These are phyloP conservation scores for Drosophila siamana DNA, from an alignment of 2,888 invertebrate species.

Conservation along the genomic window DNA sequence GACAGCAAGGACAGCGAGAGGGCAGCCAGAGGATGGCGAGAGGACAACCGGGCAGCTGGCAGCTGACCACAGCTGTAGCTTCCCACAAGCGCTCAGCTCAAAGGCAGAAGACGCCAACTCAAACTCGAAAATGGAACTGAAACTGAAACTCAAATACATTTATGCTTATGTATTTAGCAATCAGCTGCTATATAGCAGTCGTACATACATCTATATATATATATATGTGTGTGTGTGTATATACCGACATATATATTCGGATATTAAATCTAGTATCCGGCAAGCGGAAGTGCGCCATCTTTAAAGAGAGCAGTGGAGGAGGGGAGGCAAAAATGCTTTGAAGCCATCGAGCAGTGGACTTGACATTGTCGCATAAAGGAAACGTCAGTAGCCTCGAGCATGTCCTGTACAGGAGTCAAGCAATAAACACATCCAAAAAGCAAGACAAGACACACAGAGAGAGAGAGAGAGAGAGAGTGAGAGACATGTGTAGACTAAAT, in stretches of 20 bases:
- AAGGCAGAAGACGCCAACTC: not conserved
- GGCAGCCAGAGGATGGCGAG: not conserved
- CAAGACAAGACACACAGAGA: slow-evolving; percentile 1
- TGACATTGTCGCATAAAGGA: slow-evolving; percentile 73
- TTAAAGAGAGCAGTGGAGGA: slow-evolving; percentile 25
- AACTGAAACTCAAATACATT: slow-evolving; percentile 12
- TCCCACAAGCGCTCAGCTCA: not conserved
- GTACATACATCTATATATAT: not conserved
- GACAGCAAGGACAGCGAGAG: not conserved
- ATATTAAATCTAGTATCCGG: slow-evolving; percentile 47
- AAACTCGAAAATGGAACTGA: not conserved
- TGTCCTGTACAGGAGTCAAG: slow-evolving; percentile 43
- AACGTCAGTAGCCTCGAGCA: slow-evolving; percentile 63
- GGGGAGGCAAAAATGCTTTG: slow-evolving; percentile 27
- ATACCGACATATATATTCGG: slow-evolving; percentile 19
- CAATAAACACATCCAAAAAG: not conserved
- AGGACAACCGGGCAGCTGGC: slow-evolving; percentile 22
- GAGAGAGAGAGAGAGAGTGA: not conserved
- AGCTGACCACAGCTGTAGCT: slow-evolving; percentile 34
- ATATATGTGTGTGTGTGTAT: too few species aligned
- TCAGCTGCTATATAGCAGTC: not conserved
- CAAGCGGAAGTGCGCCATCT: slow-evolving; percentile 54
- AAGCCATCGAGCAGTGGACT: slow-evolving; percentile 42
- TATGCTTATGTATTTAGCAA: slow-evolving; percentile 2
- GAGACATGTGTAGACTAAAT: slow-evolving; percentile 16